Evolutionary conservation across 2,113 vertebrate species (phyloP), one percentile per base, ranked within the genome.

Genomic region (Ptilonorhynchus violaceus): DNA sequence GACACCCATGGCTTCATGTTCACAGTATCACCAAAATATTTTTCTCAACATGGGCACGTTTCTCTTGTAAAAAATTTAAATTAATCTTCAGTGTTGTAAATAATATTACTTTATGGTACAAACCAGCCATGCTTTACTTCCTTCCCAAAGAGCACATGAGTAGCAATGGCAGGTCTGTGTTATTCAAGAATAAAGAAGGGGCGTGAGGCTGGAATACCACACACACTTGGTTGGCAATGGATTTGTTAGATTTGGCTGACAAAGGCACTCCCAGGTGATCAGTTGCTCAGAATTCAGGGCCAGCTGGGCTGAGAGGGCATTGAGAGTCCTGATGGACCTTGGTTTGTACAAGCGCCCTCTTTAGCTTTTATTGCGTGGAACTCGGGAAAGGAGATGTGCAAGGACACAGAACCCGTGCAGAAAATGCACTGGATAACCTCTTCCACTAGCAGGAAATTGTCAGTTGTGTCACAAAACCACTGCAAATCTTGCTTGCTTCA

Each of bases 401-500:
- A 37, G 79, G 64, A 78, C 64, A 22, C 24, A 4, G 50, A 59
- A 72, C 37, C 56, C 1, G 0, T n/a, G 56, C 63, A 92, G 49
- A 42, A 28, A 86, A 59, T 2, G 22, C 55, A 9, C 37, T 42
- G 60, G 69, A 69, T 89, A 47, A 49, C 85, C 75, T 56, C 76
- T 91, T 68, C 83, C 77, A 89, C 68, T 37, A 2, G 22, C 74
- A 92, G 91, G 68, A 94, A 79, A 73, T 53, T 33, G 67, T 85
- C 11, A 28, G 41, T 56, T 59, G 16, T 95, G 92, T 95, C 92
- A 84, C 68, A 62, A 81, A 94, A 75, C 85, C 91, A n/a, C 91
- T 60, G 80, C 69, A 87, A 39, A 82, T 81, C 69, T 78, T 73
- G 25, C 76, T 92, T 96, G 77, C 80, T 91, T 96, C 86, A 94